Conservation (phyloP, 2,113 vertebrate species). For the Garra rufa region DNA sequence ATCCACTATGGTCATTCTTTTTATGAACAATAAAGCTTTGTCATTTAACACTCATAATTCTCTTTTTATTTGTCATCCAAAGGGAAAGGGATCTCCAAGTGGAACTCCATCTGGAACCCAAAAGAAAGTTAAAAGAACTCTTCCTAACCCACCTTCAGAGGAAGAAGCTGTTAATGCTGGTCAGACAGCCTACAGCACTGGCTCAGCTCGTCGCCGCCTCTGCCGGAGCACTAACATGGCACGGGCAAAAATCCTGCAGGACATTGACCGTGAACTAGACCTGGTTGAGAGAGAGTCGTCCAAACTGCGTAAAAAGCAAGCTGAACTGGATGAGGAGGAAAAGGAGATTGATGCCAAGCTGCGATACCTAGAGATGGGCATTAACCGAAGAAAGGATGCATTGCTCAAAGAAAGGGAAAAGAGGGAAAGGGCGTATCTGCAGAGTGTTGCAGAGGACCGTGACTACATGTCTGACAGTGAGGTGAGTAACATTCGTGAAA, state of each 20-base stretch:
- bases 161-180: conserved; percentile 80
- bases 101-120: conserved; percentile 84
- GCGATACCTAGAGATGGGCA: conserved; percentile 97
- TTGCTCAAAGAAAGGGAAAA: conserved; percentile 95
- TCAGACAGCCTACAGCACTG: conserved; percentile 82
- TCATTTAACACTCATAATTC: not conserved
- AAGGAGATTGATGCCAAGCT: conserved; percentile 99
- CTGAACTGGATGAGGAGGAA: conserved; percentile 97
- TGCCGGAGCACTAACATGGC: conserved; percentile 97
- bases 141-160: conserved; percentile 96
- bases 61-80: conserved; percentile 40
- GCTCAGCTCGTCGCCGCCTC: conserved; percentile 89
- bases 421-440: conserved; percentile 94
- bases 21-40: not conserved
- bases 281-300: conserved; percentile 97
- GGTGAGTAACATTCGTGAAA: conserved; percentile 90
- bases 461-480: conserved; percentile 99
- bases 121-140: conserved; percentile 97
- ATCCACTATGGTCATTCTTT: not conserved
- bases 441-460: conserved; percentile 96
- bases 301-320: conserved; percentile 96
- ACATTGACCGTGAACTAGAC: conserved; percentile 96
- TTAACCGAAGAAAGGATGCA: conserved; percentile 94
- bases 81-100: conserved; percentile 86
- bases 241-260: conserved; percentile 96